These are phyloP conservation scores for Nycticorax nycticorax DNA, from an alignment of 2,113 vertebrate genomes.

Conservation along the genomic window DNA sequence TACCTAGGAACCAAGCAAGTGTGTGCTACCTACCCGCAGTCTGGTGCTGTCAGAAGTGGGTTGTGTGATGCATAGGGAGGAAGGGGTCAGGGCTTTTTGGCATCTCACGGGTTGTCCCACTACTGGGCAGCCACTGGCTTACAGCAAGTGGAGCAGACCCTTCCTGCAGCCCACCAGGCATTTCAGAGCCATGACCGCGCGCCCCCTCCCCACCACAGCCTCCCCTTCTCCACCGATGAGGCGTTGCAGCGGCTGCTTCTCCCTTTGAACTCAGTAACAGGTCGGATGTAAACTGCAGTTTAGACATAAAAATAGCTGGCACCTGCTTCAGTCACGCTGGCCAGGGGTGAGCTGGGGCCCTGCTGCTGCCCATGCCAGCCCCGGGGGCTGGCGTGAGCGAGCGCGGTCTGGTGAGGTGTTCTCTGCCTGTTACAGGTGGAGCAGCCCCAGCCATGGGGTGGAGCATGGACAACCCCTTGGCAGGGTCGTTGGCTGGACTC, in stretches of 20 bases:
- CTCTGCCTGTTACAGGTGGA: not conserved
- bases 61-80: not conserved
- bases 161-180: rapidly evolving
- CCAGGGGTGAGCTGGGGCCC: not conserved
- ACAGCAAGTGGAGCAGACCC: rapidly evolving
- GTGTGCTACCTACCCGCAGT: rapidly evolving
- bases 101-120: not conserved
- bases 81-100: not conserved
- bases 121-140: not conserved
- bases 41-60: not conserved
- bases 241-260: not conserved
- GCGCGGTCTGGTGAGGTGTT: not conserved
- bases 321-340: not conserved
- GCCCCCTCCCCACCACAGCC: rapidly evolving
- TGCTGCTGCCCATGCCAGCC: not conserved
- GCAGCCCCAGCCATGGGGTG: rapidly evolving
- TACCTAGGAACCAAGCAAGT: not conserved
- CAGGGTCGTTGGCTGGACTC: not conserved
- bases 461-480: not conserved
- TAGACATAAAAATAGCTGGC: slow-evolving; percentile 41
- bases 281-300: not conserved
- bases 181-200: not conserved
- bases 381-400: not conserved
- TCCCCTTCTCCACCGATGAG: rapidly evolving
- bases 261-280: not conserved